Conservation (phyloP, 2,797 vertebrate species). For the Helostoma temminkii region DNA sequence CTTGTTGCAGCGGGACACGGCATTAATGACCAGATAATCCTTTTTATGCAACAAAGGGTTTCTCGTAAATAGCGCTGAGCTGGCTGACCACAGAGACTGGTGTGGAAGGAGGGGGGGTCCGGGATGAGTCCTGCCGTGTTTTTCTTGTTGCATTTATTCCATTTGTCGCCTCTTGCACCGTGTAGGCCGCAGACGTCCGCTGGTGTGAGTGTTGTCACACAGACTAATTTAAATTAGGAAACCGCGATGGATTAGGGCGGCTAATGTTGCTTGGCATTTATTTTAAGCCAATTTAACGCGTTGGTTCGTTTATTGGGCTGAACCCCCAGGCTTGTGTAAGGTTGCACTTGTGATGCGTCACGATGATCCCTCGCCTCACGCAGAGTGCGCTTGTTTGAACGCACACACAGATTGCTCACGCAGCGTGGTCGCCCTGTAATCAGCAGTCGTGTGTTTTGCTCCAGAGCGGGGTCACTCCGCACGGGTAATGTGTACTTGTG, state of each 20-base stretch:
- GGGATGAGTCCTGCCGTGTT: constrained; percentile 56
- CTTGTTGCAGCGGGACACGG: constrained; percentile 72
- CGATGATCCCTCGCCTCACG: constrained; percentile 57
- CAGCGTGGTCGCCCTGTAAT: constrained; percentile 21
- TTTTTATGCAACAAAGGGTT: constrained; percentile 84
- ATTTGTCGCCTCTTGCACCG: constrained; percentile 28
- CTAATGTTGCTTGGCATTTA: constrained; percentile 66
- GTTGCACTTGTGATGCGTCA: constrained; percentile 74
- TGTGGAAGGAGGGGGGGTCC: constrained; percentile 35
- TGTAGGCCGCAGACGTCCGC: constrained; percentile 44
- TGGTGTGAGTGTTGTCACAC: constrained; percentile 17
- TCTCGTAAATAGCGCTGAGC: constrained; percentile 83
- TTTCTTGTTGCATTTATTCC: constrained; percentile 1
- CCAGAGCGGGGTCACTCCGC: background rate
- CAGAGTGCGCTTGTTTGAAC: constrained; percentile 21
- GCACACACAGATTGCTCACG: constrained; percentile 17
- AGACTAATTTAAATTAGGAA: constrained; percentile 57
- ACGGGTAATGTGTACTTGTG: background rate
- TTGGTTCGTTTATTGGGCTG: constrained; percentile 60
- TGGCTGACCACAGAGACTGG: constrained; percentile 62
- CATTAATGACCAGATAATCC: constrained; percentile 82
- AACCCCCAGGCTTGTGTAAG: constrained; percentile 63
- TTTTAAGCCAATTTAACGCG: constrained; percentile 76
- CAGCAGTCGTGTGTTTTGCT: constrained; percentile 5
- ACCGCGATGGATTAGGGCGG: constrained; percentile 67